These are phyloP conservation scores for Oreochromis tanganicae DNA, from an alignment of 2,113 vertebrate species.

Conservation along the genomic window DNA sequence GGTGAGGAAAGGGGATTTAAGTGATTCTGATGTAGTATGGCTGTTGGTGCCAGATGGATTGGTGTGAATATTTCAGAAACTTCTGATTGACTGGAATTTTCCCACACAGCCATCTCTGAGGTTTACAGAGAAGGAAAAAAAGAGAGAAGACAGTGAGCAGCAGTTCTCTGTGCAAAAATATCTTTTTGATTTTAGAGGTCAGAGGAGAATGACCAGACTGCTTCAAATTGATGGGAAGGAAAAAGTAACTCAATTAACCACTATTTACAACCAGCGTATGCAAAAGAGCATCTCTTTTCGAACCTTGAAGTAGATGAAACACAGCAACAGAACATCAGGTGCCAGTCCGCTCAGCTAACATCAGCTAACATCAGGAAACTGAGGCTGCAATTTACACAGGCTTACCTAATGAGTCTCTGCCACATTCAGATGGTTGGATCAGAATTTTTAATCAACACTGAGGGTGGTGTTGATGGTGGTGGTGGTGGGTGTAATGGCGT, in stretches of 20 bases:
- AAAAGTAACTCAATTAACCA: neutral
- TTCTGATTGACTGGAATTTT: neutral
- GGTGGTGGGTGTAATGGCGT: neutral
- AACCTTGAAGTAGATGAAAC: neutral
- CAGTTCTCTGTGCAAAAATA: neutral
- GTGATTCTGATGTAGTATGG: neutral
- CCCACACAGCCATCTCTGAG: neutral
- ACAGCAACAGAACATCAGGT: neutral
- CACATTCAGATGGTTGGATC: neutral
- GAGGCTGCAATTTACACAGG: neutral
- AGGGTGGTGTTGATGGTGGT: neutral
- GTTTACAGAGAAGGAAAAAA: neutral
- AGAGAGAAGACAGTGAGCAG: neutral
- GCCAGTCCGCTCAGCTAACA: neutral
- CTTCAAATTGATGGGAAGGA: neutral
- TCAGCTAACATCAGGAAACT: neutral
- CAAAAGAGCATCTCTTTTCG: neutral
- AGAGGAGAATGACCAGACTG: neutral
- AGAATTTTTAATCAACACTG: neutral
- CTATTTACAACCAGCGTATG: neutral
- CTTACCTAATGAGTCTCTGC: neutral
- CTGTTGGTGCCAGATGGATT: neutral
- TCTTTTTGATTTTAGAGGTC: neutral
- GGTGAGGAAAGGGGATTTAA: neutral
- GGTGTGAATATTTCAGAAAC: neutral